Conservation (phyloP, 2,113 vertebrate genomes). For the Trogon melanurus region DNA sequence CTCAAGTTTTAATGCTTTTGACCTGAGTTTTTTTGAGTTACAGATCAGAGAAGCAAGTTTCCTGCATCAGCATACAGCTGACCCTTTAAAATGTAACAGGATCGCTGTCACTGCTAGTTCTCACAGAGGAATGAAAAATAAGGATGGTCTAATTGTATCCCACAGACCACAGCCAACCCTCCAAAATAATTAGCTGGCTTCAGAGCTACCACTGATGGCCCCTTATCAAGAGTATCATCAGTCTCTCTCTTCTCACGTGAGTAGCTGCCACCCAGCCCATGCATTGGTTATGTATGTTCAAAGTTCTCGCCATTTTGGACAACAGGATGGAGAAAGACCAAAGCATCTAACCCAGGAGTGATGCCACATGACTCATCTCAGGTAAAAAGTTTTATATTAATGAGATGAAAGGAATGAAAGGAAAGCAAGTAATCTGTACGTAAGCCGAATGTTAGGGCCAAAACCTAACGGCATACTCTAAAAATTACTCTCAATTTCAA, state of each 20-base stretch:
- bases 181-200: not conserved
- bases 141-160: not conserved
- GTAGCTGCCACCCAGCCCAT: not conserved
- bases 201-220: not conserved
- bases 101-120: not conserved
- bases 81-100: not conserved
- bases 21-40: not conserved
- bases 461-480: not conserved
- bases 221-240: accelerated
- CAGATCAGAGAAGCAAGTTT: not conserved
- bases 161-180: not conserved
- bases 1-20: not conserved
- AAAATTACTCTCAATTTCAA: not conserved
- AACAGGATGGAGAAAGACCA: not conserved
- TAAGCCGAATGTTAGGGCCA: not conserved
- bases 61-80: not conserved
- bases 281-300: accelerated
- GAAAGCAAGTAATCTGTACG: not conserved
- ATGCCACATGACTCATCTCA: not conserved
- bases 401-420: not conserved
- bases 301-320: not conserved
- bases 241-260: not conserved
- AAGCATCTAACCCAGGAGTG: not conserved
- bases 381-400: not conserved
- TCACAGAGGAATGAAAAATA: not conserved